phyloP scores from a whole-genome alignment of 2,888 invertebrate genomes.

The Junonia oenone region DNA sequence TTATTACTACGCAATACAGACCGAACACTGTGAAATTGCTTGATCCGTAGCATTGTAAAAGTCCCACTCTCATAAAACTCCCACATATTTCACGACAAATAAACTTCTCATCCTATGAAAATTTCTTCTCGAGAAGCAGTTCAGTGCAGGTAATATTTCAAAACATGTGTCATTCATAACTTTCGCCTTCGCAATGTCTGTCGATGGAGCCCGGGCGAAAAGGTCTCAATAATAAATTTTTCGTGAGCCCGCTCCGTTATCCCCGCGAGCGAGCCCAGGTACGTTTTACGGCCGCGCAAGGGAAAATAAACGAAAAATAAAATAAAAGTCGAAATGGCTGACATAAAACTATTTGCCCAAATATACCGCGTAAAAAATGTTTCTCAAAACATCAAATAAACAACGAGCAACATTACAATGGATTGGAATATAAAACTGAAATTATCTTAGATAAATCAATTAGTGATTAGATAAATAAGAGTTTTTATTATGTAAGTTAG shows the following conservation, averaged over 20 bases:
- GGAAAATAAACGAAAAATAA: constrained; percentile 80
- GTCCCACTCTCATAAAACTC: constrained; percentile 71
- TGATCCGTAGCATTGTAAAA: constrained; percentile 73
- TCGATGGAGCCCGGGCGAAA: constrained; percentile 75
- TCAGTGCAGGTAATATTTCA: constrained; percentile 78
- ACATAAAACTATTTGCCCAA: constrained; percentile 75
- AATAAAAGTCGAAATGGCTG: constrained; percentile 77
- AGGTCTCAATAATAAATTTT: constrained; percentile 79
- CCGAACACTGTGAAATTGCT: constrained; percentile 62
- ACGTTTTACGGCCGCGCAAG: constrained; percentile 76
- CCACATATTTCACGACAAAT: constrained; percentile 78
- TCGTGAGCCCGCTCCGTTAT: constrained; percentile 74
- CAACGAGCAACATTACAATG: constrained; percentile 27
- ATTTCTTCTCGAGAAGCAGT: constrained; percentile 68
- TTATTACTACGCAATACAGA: constrained; percentile 54
- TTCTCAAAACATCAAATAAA: constrained; percentile 46
- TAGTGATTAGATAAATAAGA: no score
- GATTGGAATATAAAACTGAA: constrained; percentile 11
- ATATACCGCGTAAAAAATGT: constrained; percentile 56
- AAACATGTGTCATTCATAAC: constrained; percentile 80
- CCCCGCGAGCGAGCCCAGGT: constrained; percentile 74
- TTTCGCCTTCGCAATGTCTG: constrained; percentile 79
- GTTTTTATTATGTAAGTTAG: no score
- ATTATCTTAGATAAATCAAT: no score
- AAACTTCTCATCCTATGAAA: constrained; percentile 76